A percentile compares a stretch with the other conserved stretches of the same genome.
phyloP scores from a whole-genome alignment of 1,140 invertebrate genomes.

The Octopus bimaculoides region DNA sequence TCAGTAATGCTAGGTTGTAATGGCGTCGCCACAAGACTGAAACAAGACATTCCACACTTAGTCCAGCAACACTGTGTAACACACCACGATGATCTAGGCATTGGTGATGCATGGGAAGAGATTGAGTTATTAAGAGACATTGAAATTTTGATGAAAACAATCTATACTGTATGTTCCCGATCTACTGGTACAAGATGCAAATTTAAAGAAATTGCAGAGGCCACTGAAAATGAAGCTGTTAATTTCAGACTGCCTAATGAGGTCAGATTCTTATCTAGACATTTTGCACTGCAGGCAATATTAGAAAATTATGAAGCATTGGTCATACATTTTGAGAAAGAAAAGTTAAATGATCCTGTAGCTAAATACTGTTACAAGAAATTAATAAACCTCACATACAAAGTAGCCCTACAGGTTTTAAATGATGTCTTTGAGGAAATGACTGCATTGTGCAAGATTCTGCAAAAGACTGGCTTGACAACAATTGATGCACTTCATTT shows the following conservation, averaged over 20 bases:
- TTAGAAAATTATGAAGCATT: not conserved
- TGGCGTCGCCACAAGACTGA: not conserved
- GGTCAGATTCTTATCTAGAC: not conserved
- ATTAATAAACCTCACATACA: not conserved
- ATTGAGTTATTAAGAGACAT: not conserved
- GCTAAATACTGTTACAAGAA: too few species aligned
- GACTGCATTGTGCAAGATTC: not conserved
- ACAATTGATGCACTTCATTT: not conserved
- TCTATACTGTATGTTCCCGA: not conserved
- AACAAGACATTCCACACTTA: not conserved
- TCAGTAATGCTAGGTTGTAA: not conserved
- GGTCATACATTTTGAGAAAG: not conserved
- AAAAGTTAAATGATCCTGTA: too few species aligned
- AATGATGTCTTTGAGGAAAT: not conserved
- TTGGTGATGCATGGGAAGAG: slow-evolving; percentile 3
- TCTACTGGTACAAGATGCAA: not conserved
- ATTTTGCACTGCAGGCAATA: slow-evolving; percentile 1
- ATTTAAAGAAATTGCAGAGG: slow-evolving; percentile 1
- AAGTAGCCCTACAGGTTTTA: not conserved
- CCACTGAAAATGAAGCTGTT: slow-evolving; percentile 1
- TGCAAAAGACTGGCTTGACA: not conserved
- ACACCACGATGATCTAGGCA: not conserved
- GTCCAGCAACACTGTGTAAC: not conserved
- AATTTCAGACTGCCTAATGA: not conserved
- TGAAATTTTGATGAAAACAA: slow-evolving; percentile 5